A percentile compares a stretch with the other conserved stretches of the same genome.
Evolutionary conservation across 37 sponge, comb jelly and placozoan species (phyloP).

Genomic region (Hexactinellida sp.): DNA sequence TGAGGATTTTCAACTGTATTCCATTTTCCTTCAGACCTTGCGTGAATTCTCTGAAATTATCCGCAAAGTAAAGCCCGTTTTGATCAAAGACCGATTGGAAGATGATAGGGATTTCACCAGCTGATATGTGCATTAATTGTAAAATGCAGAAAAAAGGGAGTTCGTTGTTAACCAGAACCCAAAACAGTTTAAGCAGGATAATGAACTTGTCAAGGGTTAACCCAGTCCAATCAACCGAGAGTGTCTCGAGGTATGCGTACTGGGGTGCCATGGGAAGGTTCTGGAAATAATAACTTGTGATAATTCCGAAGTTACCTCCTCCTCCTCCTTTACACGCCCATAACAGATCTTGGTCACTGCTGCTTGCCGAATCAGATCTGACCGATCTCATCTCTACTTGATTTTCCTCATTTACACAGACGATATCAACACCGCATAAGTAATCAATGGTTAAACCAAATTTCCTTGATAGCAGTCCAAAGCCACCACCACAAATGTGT

Average conservation of each 20-base stretch:
- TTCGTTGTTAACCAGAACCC: background rate
- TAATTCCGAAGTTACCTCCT: background rate
- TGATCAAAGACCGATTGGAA: background rate
- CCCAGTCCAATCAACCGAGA: background rate
- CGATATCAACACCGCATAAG: background rate
- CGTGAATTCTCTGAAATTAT: background rate
- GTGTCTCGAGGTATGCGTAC: background rate
- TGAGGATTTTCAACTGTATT: background rate
- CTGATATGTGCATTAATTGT: background rate
- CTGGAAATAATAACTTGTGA: background rate
- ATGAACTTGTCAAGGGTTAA: background rate
- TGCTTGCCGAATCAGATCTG: background rate
- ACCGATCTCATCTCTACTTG: background rate
- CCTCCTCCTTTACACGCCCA: slow-evolving; percentile 8
- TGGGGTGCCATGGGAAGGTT: background rate
- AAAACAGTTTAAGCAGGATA: background rate
- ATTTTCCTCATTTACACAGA: background rate
- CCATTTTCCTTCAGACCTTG: background rate
- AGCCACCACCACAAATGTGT: slow-evolving; percentile 6
- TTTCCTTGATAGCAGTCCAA: background rate
- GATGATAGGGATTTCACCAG: background rate
- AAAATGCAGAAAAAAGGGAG: background rate
- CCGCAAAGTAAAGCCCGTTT: background rate
- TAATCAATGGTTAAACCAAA: background rate
- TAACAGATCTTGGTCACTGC: background rate